Base-by-base conservation (phyloP, 2,888 invertebrate genomes). In the Torymus auratus region DNA sequence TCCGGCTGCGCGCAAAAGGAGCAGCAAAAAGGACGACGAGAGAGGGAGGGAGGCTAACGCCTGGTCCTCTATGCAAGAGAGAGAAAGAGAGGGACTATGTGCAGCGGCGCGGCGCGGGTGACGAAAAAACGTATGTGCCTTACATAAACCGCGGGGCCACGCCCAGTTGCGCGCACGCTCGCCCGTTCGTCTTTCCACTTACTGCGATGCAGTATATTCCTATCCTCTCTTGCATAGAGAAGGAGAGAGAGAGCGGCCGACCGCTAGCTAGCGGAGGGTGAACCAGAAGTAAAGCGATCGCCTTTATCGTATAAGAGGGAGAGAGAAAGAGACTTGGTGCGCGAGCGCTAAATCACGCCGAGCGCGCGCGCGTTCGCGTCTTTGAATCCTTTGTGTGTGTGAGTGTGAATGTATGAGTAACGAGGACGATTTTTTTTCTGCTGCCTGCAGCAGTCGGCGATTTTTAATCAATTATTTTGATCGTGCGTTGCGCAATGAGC, bases 81-180 rank as follows among this genome's bases (percentile, higher is more conserved):
- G 28, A 5, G 60, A 58, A 15, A 17, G 17, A n/a, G 53, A 58
- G 81, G 52, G 56, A 55, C 13, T 52, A 65, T 78, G 70, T 67
- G 41, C 17, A 11, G 56, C 82, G 69, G 79, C 64, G 70, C 23
- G n/a, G 83, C 67, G 55, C 70, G 84, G 84, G 87, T 88, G 88
- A 88, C 88, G 88, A 89, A 90, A 89, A 90, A 89, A 83, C 81
- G 83, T 86, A 84, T 78, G 80, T 85, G 86, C 82, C 89, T 90
- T 90, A 90, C 88, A 89, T 90, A 90, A 90, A 90, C 83, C 52
- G 52, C 68, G 67, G 87, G 86, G 87, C 90, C 90, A 90, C 90
- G 88, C 90, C 90, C 88, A 89, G 78, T 67, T 72, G 75, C 60
- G 68, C 60, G 17, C 61, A 71, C 53, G n/a, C 12, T 20, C 23